Percentiles rank a stretch among this genome's conserved stretches.
phyloP scores from a whole-genome alignment of 2,113 vertebrate genomes.

The Pterophyllum scalare region DNA sequence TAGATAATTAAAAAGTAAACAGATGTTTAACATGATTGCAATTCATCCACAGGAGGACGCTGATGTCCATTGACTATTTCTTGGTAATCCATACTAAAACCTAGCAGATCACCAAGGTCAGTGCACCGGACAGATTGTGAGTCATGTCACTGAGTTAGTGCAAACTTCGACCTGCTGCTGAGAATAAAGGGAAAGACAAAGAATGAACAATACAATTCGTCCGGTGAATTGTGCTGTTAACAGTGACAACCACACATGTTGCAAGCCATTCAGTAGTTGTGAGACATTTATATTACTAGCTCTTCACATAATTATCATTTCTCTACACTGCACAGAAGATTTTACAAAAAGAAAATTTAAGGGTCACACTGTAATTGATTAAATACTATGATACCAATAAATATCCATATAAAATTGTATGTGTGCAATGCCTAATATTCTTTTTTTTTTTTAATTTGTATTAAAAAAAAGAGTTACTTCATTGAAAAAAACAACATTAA shows the following conservation, averaged over 20 bases:
- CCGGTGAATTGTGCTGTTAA: neutral
- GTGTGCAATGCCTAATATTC: neutral
- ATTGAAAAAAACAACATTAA: too few species aligned
- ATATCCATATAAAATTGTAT: neutral
- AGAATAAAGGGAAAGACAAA: neutral
- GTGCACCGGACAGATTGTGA: rapidly evolving
- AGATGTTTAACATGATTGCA: neutral
- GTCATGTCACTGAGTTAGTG: neutral
- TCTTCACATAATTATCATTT: neutral
- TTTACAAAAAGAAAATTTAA: neutral
- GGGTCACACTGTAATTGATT: neutral
- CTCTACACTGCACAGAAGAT: neutral
- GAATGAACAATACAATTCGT: neutral
- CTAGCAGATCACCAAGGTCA: neutral
- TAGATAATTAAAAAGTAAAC: neutral
- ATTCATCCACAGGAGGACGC: neutral
- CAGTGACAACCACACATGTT: neutral
- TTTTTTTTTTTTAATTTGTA: neutral
- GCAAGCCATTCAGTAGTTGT: neutral
- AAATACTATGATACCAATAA: neutral
- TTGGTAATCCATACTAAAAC: neutral
- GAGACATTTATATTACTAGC: neutral
- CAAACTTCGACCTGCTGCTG: neutral
- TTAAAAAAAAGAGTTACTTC: neutral
- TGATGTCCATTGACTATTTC: neutral